Conservation (phyloP, 2,113 vertebrate species). For the Chiloscyllium plagiosum region DNA sequence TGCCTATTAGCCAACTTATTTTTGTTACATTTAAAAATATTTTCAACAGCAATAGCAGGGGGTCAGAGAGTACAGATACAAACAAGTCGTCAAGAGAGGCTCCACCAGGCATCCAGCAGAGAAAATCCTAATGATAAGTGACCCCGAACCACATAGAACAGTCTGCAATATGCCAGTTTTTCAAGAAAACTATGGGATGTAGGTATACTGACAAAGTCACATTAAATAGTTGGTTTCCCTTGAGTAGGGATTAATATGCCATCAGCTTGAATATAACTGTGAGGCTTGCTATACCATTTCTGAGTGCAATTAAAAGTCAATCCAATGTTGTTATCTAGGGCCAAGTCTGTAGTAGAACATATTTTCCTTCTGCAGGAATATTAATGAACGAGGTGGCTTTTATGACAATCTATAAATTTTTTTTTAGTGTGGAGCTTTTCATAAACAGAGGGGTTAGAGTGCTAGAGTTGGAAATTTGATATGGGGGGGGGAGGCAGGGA, state of each 20-base stretch:
- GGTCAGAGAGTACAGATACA: not conserved
- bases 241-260: not conserved
- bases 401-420: not conserved
- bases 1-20: not conserved
- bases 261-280: not conserved
- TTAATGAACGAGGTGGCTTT: not conserved
- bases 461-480: not conserved
- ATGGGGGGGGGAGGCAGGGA: too few relatives aligned
- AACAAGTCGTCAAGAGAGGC: not conserved
- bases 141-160: not conserved
- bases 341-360: not conserved
- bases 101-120: not conserved
- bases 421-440: not conserved
- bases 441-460: not conserved
- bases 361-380: not conserved
- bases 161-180: not conserved
- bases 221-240: not conserved
- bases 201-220: not conserved
- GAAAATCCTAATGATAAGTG: not conserved
- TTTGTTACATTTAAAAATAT: not conserved
- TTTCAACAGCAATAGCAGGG: not conserved
- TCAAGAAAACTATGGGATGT: not conserved
- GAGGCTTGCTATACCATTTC: not conserved
- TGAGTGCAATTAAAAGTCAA: too few relatives aligned
- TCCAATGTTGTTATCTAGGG: too few relatives aligned